phyloP scores from a whole-genome alignment of 2,888 invertebrate species.

The Scaptomyza cyrtandrae region DNA sequence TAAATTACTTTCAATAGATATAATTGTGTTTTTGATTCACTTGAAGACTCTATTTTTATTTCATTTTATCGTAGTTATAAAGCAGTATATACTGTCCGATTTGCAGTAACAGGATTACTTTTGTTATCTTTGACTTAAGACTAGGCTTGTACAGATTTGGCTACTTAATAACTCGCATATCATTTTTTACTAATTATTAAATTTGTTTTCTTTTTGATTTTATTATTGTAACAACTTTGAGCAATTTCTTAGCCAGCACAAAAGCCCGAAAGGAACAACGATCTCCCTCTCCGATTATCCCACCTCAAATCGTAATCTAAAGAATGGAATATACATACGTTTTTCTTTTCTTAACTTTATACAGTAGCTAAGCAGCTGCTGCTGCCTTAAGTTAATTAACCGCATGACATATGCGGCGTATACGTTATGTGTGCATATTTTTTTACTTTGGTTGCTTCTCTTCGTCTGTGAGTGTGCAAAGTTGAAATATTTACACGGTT shows the following conservation, averaged over 20 bases:
- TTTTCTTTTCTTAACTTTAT: constrained; percentile 20
- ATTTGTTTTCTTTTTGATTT: constrained; percentile 2
- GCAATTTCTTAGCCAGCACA: constrained; percentile 39
- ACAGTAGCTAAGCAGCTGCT: constrained; percentile 43
- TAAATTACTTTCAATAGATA: neutral
- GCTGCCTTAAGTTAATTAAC: constrained; percentile 36
- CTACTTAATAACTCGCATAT: constrained; percentile 38
- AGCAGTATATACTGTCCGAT: neutral
- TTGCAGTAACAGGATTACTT: constrained; percentile 18
- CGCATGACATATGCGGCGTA: constrained; percentile 59
- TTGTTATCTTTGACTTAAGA: constrained; percentile 29
- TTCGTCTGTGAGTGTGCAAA: constrained; percentile 19
- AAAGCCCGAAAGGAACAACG: constrained; percentile 51
- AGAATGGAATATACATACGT: neutral
- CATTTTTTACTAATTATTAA: constrained; percentile 2
- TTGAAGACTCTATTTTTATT: too few relatives aligned
- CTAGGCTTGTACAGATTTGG: constrained; percentile 60
- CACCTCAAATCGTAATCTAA: neutral
- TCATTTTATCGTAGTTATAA: neutral
- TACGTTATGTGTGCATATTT: constrained; percentile 59
- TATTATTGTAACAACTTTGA: constrained; percentile 25
- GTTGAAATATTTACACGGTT: constrained; percentile 69
- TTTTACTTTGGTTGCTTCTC: constrained; percentile 5
- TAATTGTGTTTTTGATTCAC: too few relatives aligned
- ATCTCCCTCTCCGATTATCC: constrained; percentile 1